These are phyloP conservation scores for Ectemnius continuus DNA, from an alignment of 2,888 invertebrate species.

Conservation along the genomic window DNA sequence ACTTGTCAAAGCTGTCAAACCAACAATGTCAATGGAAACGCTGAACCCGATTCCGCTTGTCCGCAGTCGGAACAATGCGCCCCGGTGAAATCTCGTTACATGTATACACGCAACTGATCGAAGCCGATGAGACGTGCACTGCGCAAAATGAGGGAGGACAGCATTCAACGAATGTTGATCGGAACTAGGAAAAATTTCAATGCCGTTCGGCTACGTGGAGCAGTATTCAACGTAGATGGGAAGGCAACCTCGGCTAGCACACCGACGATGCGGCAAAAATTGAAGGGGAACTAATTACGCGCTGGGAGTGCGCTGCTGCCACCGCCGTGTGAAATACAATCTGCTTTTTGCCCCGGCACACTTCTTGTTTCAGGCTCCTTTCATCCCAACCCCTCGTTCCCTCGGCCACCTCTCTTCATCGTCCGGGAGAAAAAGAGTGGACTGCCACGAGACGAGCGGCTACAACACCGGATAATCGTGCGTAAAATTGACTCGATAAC, in stretches of 20 bases:
- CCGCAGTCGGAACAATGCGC: not conserved
- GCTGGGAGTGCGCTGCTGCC: not conserved
- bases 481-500: conserved; percentile 51
- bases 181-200: conserved; percentile 3
- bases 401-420: not conserved
- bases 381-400: too few relatives aligned
- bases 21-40: conserved; percentile 1
- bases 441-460: conserved; percentile 6
- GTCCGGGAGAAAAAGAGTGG: conserved; percentile 1
- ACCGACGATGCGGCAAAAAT: not conserved
- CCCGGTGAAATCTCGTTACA: not conserved
- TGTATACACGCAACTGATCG: conserved; percentile 1
- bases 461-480: conserved; percentile 38
- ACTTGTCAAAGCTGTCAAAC: not conserved
- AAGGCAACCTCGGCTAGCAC: too few relatives aligned
- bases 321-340: not conserved
- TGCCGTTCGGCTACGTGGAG: not conserved
- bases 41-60: conserved; percentile 12
- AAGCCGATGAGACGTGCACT: not conserved
- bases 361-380: too few relatives aligned
- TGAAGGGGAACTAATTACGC: conserved; percentile 1
- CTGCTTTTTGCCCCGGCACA: not conserved
- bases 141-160: not conserved
- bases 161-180: not conserved
- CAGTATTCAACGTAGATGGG: not conserved